Base-by-base conservation (phyloP, 2,888 invertebrate species). In the Crocallis elinguaria region DNA sequence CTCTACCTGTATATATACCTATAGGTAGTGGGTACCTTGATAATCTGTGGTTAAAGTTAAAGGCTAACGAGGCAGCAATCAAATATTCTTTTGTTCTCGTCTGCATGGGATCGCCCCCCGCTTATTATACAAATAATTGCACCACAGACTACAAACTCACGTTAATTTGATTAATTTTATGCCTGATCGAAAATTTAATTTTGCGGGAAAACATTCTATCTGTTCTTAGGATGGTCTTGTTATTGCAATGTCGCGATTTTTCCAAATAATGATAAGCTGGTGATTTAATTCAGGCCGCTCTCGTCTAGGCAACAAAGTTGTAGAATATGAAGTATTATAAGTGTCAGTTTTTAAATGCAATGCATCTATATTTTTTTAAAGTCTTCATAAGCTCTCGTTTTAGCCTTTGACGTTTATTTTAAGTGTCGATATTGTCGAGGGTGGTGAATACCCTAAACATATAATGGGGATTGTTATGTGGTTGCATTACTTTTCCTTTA, bases 71-170 rank as follows among this genome's bases (percentile, higher is more conserved):
- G 36, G 21, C 16, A 35, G 7, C 37, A 25, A 23, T 43, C 49
- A 49, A 41, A 21, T 33, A 13, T 42, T 49, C 27, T 36, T 49
- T 57, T 57, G 52, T 57, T 57, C 46, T 38, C 35, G 49, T 17
- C 49, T 46, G 45, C 29, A 48, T 27, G 49, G 30, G 43, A 41
- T 53, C 52, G 49, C 37, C 30, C 32, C 43, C 44, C 27, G 49
- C 49, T 57, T 27, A 52, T 57, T 57, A 52, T 32, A 49, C 29
- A 45, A 52, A 49, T 57, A 57, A 52, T 57, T 52, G 27, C 43
- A 33, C 43, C 32, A 16, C 38, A 35, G 35, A 36, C 42, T 12
- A 19, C 29, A 14, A 50, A 43, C 49, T 42, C 39, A 45, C 43
- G 35, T 49, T 52, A 46, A 45, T 45, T 49, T 49, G 45, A 53